These are phyloP conservation scores for Subacronicta megacephala DNA, from an alignment of 2,888 invertebrate genomes.

Conservation along the genomic window DNA sequence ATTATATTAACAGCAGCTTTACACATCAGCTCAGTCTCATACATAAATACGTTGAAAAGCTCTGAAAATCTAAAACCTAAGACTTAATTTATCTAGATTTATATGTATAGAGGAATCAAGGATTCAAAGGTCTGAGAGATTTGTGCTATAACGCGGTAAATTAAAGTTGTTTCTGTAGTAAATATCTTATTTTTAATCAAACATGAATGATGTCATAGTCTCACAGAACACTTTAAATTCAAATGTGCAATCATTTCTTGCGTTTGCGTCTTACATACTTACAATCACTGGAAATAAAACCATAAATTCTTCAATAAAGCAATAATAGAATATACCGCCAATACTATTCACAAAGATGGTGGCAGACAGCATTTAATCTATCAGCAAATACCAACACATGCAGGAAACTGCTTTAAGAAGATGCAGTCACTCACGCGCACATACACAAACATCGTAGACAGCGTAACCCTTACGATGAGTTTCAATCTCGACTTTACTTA, in stretches of 20 bases:
- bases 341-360: constrained; percentile 42
- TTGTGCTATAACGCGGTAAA: too few species aligned
- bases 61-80: neutral
- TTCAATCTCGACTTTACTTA: constrained; percentile 21
- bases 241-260: too few species aligned
- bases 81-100: too few species aligned
- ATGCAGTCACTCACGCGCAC: constrained; percentile 64
- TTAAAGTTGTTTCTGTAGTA: too few species aligned
- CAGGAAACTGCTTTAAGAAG: constrained; percentile 63
- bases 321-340: constrained; percentile 41
- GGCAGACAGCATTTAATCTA: constrained; percentile 71
- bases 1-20: constrained; percentile 22
- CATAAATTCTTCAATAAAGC: constrained; percentile 18
- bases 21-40: constrained; percentile 38
- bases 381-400: constrained; percentile 67
- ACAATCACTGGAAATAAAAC: constrained; percentile 12
- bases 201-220: too few species aligned
- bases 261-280: constrained; percentile 4
- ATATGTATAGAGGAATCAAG: too few species aligned
- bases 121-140: too few species aligned
- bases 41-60: constrained; percentile 21
- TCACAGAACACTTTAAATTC: too few species aligned
- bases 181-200: too few species aligned
- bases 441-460: constrained; percentile 50
- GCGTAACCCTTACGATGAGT: constrained; percentile 51